phyloP scores from a whole-genome alignment of 1,140 invertebrate genomes.

The Drosophila ohnishii region DNA sequence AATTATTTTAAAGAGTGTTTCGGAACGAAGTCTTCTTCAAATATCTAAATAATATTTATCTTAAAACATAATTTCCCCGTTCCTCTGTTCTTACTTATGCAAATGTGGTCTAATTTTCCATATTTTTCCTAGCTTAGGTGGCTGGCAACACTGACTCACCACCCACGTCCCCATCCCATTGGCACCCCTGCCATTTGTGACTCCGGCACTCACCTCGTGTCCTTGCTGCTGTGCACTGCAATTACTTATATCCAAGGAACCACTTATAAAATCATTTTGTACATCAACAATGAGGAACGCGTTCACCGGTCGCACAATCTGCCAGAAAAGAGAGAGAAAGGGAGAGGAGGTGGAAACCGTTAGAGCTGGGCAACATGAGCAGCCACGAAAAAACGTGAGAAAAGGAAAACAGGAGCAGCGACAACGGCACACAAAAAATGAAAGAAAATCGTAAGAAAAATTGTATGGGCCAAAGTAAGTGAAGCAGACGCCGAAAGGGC shows the following conservation, averaged over 20 bases:
- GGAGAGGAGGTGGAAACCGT: conserved; percentile 33
- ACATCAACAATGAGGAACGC: conserved; percentile 98
- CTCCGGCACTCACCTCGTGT: conserved; percentile 86
- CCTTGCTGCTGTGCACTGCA: conserved; percentile 96
- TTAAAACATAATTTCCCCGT: no score
- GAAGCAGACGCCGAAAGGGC: conserved; percentile 73
- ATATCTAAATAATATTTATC: no score
- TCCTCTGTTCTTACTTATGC: neutral
- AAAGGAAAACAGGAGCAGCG: conserved; percentile 46
- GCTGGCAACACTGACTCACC: conserved; percentile 14
- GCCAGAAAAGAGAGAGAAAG: conserved; percentile 65
- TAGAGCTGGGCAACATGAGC: conserved; percentile 43
- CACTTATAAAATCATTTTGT: conserved; percentile 99
- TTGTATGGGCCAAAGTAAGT: conserved; percentile 75
- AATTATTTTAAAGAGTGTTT: no score
- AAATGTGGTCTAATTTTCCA: neutral
- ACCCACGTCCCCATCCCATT: conserved; percentile 9
- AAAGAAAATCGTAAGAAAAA: conserved; percentile 75
- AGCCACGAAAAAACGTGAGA: conserved; percentile 35
- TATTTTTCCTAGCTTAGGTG: neutral
- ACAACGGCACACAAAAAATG: conserved; percentile 36
- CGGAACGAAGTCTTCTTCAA: no score
- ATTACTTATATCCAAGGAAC: conserved; percentile 95
- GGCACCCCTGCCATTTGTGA: conserved; percentile 29
- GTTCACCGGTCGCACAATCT: conserved; percentile 93